Conservation (phyloP, 2,797 vertebrate species). For the Myotis daubentonii region DNA sequence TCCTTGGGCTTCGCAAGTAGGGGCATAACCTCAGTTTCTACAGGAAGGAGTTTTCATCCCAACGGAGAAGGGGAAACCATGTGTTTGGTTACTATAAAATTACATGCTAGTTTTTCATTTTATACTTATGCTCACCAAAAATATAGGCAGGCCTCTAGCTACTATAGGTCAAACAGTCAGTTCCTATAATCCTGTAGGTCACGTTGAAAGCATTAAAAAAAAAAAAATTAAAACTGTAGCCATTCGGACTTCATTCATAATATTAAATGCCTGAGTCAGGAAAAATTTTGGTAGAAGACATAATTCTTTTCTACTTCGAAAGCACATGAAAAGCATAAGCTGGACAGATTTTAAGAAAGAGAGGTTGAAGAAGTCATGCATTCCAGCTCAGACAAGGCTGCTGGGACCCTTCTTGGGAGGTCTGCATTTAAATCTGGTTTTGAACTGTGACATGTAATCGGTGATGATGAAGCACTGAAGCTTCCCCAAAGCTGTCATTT, state of each 20-base stretch:
- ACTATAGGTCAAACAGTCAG: neutral
- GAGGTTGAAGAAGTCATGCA: slow-evolving; percentile 9
- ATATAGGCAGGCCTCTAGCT: neutral
- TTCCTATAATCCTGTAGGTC: neutral
- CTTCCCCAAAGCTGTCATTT: neutral
- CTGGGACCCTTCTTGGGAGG: slow-evolving; percentile 61
- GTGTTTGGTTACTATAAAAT: slow-evolving; percentile 82
- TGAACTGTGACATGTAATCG: neutral
- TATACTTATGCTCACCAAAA: neutral
- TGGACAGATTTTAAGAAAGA: slow-evolving; percentile 57
- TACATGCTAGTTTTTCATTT: slow-evolving; percentile 72
- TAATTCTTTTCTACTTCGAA: slow-evolving; percentile 38
- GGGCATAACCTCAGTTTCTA: slow-evolving; percentile 85
- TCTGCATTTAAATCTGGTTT: slow-evolving; percentile 39
- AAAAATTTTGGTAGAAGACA: neutral
- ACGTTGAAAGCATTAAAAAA: slow-evolving; percentile 18
- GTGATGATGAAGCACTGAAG: neutral
- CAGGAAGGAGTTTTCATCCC: slow-evolving; percentile 84
- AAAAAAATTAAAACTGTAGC: neutral
- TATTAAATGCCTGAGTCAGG: slow-evolving; percentile 23
- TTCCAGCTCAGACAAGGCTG: slow-evolving; percentile 22
- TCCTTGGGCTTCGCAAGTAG: slow-evolving; percentile 82
- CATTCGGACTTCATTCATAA: slow-evolving; percentile 16
- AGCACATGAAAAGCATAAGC: slow-evolving; percentile 42
- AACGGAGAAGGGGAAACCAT: slow-evolving; percentile 80